Evolutionary conservation across 2,888 invertebrate genomes (phyloP), one percentile per base, ranked within the genome.

Genomic region (Drosophila parthenogenetica): DNA sequence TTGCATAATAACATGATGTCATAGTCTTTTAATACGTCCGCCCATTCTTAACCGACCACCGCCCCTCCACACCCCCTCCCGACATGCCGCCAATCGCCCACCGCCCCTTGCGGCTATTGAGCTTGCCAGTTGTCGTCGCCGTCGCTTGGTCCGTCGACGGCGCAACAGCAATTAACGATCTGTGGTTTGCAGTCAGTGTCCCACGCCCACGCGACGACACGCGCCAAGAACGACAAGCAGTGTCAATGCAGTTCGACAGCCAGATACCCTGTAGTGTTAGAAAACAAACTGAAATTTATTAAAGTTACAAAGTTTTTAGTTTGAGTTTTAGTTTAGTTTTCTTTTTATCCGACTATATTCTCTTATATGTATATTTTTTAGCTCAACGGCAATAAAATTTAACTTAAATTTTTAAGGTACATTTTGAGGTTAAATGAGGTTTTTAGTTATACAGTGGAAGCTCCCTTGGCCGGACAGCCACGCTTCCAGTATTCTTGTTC

Each of bases 191-290:
- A 55, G 76, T 19, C 78, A 67, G 66, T 77, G 70, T 81, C 87
- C 84, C 83, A 83, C 83, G 84, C 83, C 83, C 87, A 86, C 83
- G 77, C 73, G 66, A 61, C 66, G 83, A 87, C 83, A 84, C 83
- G 83, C 87, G 83, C 83, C 83, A 87, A 84, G 78, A 75, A 67
- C 70, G 48, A 55, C 63, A 64, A 45, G 16, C 35, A 68, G 19
- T 14, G 32, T 40, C 46, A 40, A 8, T 10, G 19, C 0, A 42
- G 16, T 11, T 19, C 35, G 48, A 37, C 61, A 16, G 0, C 10
- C 8, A 25, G 48, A 29, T 61, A 66, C 66, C 54, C 54, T 63
- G 13, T 45, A 45, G 25, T 29, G 25, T 1, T 8, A 8, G 29
- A 8, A 29, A 8, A 22, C 0, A 5, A 22, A 22, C 22, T 22